Evolutionary conservation across 92 coral and sea anemone genomes (phyloP), one percentile per base, ranked within the genome.

Genomic region (Parazoanthus atlanticus): DNA sequence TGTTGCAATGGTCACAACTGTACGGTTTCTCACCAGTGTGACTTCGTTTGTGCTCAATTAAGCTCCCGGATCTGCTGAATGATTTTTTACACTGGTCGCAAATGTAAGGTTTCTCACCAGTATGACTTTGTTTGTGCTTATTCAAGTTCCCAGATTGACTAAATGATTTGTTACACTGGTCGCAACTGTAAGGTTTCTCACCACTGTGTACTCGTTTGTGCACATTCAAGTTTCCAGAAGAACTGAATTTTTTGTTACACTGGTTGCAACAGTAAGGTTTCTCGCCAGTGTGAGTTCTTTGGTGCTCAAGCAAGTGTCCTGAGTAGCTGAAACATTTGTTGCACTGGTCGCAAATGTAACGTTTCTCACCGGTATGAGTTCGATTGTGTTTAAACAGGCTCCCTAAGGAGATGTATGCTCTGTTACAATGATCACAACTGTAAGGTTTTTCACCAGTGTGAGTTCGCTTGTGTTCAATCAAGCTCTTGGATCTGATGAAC

Each of bases 391-490:
- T 5, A 2, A 23, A 19, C 73, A 67, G 31, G 29, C 9, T 67
- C 73, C 29, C 28, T 13, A 0, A 67, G 26, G 28, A 25, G 73
- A 8, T 25, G 73, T 13, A 67, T 5, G 29, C 5, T 19, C 19
- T 67, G 30, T 67, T 67, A 67, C 86, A 81, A 33, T 56, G 8
- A 38, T 8, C 40, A 66, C 86, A 81, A 13, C 46, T 52, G 86
- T 56, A 52, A 16, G 61, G 61, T 52, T 10, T 52, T 16, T 52
- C 61, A 16, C 19, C 61, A 52, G 61, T 52, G 43, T 28, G 86
- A 10, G 6, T 81, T 81, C 86, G 34, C 54, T 49, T 81, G 41
- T 81, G 86, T 21, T 58, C n/a, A 81, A 81, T 29, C 34, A 81
- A 81, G 47, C 16, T 21, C 38, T 29, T 58, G 3, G 74, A 71